phyloP scores from a whole-genome alignment of 2,113 vertebrate genomes.

The Trogon melanurus region DNA sequence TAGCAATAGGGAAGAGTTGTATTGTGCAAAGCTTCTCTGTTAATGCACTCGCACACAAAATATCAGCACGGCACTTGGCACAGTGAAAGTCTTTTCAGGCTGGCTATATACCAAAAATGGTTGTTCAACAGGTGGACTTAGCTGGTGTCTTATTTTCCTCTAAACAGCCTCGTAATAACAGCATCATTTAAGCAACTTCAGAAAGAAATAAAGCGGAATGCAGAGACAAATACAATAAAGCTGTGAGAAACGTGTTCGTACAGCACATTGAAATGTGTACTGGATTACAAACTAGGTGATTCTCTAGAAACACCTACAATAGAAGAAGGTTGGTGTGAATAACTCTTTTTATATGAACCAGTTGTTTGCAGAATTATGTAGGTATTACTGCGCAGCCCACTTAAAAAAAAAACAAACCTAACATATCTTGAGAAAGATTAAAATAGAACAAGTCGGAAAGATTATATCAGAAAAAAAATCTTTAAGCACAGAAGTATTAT shows the following conservation, averaged over 20 bases:
- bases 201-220: not conserved
- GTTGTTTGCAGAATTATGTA: not conserved
- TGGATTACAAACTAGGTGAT: not conserved
- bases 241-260: not conserved
- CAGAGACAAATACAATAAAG: slow-evolving; percentile 10
- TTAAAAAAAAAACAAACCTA: not conserved
- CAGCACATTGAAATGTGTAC: not conserved
- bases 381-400: not conserved
- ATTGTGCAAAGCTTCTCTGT: not conserved
- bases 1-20: not conserved
- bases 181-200: not conserved
- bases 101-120: not conserved
- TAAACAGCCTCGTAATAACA: slow-evolving; percentile 4
- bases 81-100: not conserved
- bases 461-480: too few relatives aligned
- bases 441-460: too few relatives aligned
- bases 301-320: slow-evolving; percentile 14
- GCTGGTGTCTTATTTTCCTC: not conserved
- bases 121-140: not conserved
- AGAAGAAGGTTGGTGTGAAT: not conserved
- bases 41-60: not conserved
- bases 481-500: not conserved
- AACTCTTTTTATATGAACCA: not conserved
- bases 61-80: not conserved
- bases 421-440: too few relatives aligned